Evolutionary conservation across 2,113 vertebrate genomes (phyloP).

Genomic region (Macrotis lagotis): DNA sequence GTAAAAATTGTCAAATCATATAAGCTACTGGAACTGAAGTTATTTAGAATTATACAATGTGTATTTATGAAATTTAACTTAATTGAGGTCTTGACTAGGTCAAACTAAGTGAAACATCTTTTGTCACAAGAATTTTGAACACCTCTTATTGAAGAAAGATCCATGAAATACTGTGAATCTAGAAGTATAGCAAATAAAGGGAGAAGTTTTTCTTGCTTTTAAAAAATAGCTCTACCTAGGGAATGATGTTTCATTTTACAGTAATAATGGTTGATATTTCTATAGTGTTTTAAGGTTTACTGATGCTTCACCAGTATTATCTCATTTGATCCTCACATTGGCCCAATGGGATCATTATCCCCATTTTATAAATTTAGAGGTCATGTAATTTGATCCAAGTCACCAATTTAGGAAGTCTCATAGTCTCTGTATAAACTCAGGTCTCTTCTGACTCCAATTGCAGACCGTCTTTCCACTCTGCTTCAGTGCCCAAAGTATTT

Average conservation of each 20-base stretch:
- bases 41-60: constrained; percentile 49
- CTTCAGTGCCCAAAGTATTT: background rate
- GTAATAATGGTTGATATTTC: background rate
- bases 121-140: constrained; percentile 36
- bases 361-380: background rate
- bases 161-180: background rate
- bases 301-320: background rate
- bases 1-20: constrained; percentile 46
- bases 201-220: background rate
- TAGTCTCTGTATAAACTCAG: background rate
- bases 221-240: background rate
- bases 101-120: constrained; percentile 10
- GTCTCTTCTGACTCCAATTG: background rate
- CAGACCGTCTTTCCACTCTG: background rate
- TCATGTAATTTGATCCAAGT: background rate
- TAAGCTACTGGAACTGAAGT: constrained; percentile 17
- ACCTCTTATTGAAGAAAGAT: constrained; percentile 16
- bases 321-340: background rate
- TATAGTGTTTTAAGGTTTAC: background rate
- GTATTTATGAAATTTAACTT: constrained; percentile 37
- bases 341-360: background rate
- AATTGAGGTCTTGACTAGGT: constrained; percentile 20
- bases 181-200: constrained; percentile 18
- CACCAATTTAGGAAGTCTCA: background rate
- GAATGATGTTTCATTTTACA: background rate